Evolutionary conservation across 2,113 vertebrate species (phyloP).

Genomic region (Caranx ignobilis): DNA sequence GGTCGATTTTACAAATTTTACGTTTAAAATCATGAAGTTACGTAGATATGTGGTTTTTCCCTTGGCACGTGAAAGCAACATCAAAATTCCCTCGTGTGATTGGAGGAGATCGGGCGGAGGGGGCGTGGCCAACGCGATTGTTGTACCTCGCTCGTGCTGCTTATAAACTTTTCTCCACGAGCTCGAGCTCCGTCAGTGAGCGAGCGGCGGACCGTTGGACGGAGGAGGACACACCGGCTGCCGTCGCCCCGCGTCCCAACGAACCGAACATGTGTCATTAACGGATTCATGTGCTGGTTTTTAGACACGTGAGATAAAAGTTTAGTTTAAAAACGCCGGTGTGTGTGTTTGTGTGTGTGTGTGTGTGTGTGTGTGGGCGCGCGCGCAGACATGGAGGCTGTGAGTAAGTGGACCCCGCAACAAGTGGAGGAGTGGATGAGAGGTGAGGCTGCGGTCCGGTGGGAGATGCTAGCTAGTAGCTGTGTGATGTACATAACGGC

Average conservation of each 20-base stretch:
- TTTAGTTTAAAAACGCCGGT: neutral
- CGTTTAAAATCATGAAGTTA: too few species aligned
- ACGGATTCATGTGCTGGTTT: neutral
- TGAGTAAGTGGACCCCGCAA: conserved; percentile 77
- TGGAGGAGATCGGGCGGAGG: neutral
- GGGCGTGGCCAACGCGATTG: neutral
- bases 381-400: conserved; percentile 74
- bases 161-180: conserved; percentile 15
- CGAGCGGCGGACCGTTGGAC: neutral
- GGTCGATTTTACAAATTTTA: too few species aligned
- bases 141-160: neutral
- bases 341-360: too few species aligned
- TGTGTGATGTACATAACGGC: too few species aligned
- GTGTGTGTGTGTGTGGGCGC: too few species aligned
- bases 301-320: neutral
- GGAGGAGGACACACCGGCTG: too few species aligned
- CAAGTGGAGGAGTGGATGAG: conserved; percentile 83
- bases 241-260: neutral
- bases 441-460: conserved; percentile 63
- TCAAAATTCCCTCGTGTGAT: neutral
- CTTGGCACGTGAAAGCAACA: neutral
- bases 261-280: neutral
- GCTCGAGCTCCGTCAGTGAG: neutral
- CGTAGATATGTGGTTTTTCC: too few species aligned
- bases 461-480: too few species aligned